phyloP scores from a whole-genome alignment of 2,797 vertebrate species.

The Staurois parvus region DNA sequence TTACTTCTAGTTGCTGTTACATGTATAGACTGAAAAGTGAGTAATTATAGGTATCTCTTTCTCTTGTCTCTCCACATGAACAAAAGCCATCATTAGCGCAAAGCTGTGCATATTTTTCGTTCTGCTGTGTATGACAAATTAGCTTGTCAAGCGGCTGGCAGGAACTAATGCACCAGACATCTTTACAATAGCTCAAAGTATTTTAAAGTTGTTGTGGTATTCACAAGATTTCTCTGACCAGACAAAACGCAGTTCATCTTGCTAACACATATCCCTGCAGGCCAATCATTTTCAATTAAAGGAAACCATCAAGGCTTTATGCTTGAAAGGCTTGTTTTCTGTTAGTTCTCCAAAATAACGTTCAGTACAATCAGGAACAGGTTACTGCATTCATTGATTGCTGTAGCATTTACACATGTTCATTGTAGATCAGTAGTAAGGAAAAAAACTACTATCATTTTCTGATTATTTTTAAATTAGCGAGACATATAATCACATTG shows the following conservation, averaged over 20 bases:
- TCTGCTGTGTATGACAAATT: constrained; percentile 59
- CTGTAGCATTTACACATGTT: constrained; percentile 17
- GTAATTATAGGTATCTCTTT: constrained; percentile 48
- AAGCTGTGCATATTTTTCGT: constrained; percentile 49
- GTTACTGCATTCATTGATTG: constrained; percentile 21
- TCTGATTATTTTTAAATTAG: constrained; percentile 16
- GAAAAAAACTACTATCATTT: constrained; percentile 8
- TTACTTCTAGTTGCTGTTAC: constrained; percentile 21
- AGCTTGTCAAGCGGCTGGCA: constrained; percentile 52
- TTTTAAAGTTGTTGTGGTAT: constrained; percentile 59
- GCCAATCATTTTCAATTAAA: constrained; percentile 50
- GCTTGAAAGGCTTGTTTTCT: constrained; percentile 37
- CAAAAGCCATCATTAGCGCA: constrained; percentile 59
- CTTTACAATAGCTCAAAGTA: constrained; percentile 47
- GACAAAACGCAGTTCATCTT: constrained; percentile 53
- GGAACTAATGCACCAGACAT: constrained; percentile 49
- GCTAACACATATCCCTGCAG: constrained; percentile 56
- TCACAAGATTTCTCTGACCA: constrained; percentile 40
- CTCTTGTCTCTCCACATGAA: constrained; percentile 38
- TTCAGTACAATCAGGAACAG: constrained; percentile 10
- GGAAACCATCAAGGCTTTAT: constrained; percentile 32
- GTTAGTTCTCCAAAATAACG: not conserved
- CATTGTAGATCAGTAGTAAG: constrained; percentile 14
- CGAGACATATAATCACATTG: constrained; percentile 18
- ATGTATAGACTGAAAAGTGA: constrained; percentile 40